Conservation (phyloP, 2,888 invertebrate species). For the Diarsia brunnea region DNA sequence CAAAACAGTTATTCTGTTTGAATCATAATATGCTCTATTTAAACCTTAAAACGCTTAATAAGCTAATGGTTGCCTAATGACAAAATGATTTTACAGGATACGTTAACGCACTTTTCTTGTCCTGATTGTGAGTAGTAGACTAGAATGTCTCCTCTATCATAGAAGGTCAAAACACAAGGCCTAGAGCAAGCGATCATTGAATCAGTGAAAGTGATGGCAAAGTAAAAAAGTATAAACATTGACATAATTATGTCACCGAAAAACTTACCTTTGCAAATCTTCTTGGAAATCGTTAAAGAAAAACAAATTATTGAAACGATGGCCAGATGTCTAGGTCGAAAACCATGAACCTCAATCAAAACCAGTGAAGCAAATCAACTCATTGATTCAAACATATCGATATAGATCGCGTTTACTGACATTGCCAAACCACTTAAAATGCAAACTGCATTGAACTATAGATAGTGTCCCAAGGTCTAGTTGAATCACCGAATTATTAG, state of each 20-base stretch:
- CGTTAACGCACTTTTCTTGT: background rate
- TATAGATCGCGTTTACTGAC: conserved; percentile 53
- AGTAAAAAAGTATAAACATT: background rate
- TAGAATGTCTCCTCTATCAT: background rate
- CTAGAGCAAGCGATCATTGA: background rate
- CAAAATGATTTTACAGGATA: background rate
- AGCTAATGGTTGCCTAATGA: background rate
- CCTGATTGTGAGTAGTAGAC: background rate
- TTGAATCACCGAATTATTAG: conserved; percentile 54
- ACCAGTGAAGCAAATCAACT: conserved; percentile 36
- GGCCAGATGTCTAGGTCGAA: background rate
- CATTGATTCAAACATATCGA: conserved; percentile 39
- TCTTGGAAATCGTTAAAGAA: background rate
- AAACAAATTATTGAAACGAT: background rate
- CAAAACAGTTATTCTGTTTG: background rate
- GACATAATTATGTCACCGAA: background rate
- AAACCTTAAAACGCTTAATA: too few species aligned
- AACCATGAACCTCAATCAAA: conserved; percentile 45
- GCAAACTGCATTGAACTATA: conserved; percentile 60
- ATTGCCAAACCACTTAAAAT: conserved; percentile 64
- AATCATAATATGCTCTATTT: background rate
- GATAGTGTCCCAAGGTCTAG: conserved; percentile 55
- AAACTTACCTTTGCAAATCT: background rate
- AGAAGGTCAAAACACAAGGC: background rate
- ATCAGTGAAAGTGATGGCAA: background rate